Conservation (phyloP, 2,113 vertebrate species). For the Motacilla alba region DNA sequence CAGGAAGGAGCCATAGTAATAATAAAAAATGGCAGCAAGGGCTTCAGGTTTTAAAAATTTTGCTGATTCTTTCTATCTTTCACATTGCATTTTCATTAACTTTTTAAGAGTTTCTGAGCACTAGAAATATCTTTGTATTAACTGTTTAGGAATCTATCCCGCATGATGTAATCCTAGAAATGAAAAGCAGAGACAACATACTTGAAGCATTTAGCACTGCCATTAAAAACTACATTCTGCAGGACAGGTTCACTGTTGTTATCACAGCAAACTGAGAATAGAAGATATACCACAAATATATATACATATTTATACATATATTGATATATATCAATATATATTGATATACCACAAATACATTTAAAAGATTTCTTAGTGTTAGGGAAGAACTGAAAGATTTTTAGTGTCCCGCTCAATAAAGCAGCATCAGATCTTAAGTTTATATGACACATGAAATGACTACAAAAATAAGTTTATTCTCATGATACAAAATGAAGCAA, state of each 20-base stretch:
- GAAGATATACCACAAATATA: not conserved
- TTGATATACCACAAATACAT: not conserved
- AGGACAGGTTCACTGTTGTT: not conserved
- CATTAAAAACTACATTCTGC: not conserved
- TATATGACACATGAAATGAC: not conserved
- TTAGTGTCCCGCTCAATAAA: not conserved
- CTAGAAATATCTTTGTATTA: not conserved
- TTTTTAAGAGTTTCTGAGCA: not conserved
- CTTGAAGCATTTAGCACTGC: not conserved
- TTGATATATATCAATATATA: not conserved
- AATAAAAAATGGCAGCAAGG: not conserved
- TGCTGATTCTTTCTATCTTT: not conserved
- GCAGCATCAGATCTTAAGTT: not conserved
- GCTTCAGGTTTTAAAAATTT: not conserved
- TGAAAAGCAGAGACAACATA: not conserved
- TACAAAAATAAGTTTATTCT: not conserved
- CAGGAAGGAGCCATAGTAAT: not conserved
- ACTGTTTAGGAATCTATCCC: not conserved
- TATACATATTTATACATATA: not conserved
- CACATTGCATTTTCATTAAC: not conserved
- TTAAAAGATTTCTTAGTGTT: not conserved
- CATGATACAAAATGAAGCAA: not conserved
- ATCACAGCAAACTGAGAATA: not conserved
- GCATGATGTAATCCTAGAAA: not conserved
- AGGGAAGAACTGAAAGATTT: not conserved